phyloP scores from a whole-genome alignment of 2,888 invertebrate genomes.

The Pollenia amentaria region DNA sequence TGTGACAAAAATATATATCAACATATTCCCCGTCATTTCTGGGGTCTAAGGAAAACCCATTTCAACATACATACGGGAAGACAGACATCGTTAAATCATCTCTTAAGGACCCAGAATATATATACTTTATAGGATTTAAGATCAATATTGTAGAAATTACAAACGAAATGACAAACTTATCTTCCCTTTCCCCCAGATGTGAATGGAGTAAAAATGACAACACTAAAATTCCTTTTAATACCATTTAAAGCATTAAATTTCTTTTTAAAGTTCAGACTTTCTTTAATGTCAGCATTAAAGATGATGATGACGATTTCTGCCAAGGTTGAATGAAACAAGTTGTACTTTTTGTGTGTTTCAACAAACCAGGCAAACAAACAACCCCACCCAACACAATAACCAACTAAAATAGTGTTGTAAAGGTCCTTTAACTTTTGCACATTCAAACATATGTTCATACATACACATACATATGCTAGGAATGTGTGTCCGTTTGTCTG shows the following conservation, averaged over 20 bases:
- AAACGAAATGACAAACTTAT: too few relatives aligned
- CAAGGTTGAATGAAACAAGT: conserved; percentile 40
- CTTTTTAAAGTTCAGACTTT: conserved; percentile 14
- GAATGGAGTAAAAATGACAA: background rate
- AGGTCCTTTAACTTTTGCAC: conserved; percentile 59
- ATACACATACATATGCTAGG: background rate
- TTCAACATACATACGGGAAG: too few relatives aligned
- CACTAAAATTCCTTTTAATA: background rate
- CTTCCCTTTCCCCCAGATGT: too few relatives aligned
- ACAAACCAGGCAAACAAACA: conserved; percentile 41
- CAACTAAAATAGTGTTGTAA: conserved; percentile 41
- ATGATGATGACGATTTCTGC: conserved; percentile 27
- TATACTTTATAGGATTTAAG: too few relatives aligned
- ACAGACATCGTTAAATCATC: too few relatives aligned
- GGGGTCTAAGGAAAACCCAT: too few relatives aligned
- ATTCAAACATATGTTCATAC: conserved; percentile 3
- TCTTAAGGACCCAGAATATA: too few relatives aligned
- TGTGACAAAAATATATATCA: too few relatives aligned
- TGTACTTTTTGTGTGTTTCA: conserved; percentile 37
- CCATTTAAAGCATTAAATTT: conserved; percentile 26
- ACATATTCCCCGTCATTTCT: too few relatives aligned
- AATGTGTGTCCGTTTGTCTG: background rate
- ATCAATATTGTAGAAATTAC: too few relatives aligned
- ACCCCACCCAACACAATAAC: background rate
- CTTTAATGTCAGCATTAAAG: conserved; percentile 6